These are phyloP conservation scores for Saxicola maurus DNA, from an alignment of 2,797 vertebrate species.

Conservation along the genomic window DNA sequence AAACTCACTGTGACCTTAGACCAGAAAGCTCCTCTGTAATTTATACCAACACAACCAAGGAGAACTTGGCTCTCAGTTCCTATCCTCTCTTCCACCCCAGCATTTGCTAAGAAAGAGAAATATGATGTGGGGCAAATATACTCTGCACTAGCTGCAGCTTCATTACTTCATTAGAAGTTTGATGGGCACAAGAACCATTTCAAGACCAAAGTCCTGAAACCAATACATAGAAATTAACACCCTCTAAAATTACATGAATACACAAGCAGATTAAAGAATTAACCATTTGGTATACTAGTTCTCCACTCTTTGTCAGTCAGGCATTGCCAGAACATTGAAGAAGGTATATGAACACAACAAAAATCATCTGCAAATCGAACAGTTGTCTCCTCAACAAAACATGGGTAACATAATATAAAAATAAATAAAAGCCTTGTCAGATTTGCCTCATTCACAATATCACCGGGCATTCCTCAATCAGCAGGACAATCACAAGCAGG, in stretches of 20 bases:
- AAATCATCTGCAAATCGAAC: slow-evolving; percentile 51
- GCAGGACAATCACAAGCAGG: slow-evolving; percentile 72
- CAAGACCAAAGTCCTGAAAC: slow-evolving; percentile 9
- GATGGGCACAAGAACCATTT: slow-evolving; percentile 3
- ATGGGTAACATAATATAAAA: slow-evolving; percentile 49
- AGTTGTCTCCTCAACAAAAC: slow-evolving; percentile 53
- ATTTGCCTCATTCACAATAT: slow-evolving; percentile 56
- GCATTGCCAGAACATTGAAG: slow-evolving; percentile 45
- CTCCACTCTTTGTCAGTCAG: slow-evolving; percentile 46
- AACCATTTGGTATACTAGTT: slow-evolving; percentile 49
- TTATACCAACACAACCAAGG: not conserved
- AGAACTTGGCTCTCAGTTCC: not conserved
- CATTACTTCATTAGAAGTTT: slow-evolving; percentile 11
- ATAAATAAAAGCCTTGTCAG: slow-evolving; percentile 38
- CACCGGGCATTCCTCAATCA: slow-evolving; percentile 69
- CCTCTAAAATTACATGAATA: not conserved
- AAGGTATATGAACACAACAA: slow-evolving; percentile 45
- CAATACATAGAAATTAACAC: slow-evolving; percentile 5
- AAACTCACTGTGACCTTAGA: not conserved
- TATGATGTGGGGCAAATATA: not conserved
- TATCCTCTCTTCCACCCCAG: not conserved
- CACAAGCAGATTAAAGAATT: slow-evolving; percentile 35
- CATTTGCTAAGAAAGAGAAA: slow-evolving; percentile 19
- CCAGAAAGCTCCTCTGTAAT: not conserved
- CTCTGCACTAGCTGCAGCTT: slow-evolving; percentile 4